Evolutionary conservation across 1,140 invertebrate species (phyloP).

Genomic region (Pogonognathellus flavescens): DNA sequence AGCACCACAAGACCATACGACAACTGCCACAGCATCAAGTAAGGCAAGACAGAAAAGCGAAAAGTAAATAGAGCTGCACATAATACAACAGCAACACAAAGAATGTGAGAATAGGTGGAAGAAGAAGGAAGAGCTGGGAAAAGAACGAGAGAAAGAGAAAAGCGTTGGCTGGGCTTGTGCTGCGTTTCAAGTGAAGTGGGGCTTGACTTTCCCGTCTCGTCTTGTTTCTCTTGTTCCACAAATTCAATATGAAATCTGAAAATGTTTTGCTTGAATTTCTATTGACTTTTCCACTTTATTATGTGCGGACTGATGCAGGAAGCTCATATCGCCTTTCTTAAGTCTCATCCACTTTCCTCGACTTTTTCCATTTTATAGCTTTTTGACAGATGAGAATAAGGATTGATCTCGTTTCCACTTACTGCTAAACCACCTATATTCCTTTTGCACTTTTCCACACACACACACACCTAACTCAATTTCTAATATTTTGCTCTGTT

Average conservation of each 20-base stretch:
- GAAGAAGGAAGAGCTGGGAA: too few species aligned
- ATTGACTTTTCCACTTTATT: conserved; percentile 47
- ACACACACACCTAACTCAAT: conserved; percentile 29
- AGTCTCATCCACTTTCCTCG: neutral
- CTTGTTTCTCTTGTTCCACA: conserved; percentile 30
- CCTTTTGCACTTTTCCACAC: neutral
- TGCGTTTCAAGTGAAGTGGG: neutral
- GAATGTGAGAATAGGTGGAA: too few species aligned
- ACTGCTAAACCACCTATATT: neutral
- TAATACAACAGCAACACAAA: too few species aligned
- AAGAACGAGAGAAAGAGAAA: neutral
- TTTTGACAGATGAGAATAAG: conserved; percentile 45
- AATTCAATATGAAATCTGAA: conserved; percentile 49
- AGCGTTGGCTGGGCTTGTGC: neutral
- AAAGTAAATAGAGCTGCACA: too few species aligned
- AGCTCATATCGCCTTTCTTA: neutral
- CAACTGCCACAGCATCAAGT: too few species aligned
- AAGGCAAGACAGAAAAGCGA: too few species aligned
- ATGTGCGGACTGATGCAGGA: neutral
- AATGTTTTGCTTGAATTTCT: conserved; percentile 47
- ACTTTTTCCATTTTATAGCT: conserved; percentile 23
- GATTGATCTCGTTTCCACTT: conserved; percentile 47
- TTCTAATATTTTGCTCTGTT: neutral
- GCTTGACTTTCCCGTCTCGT: conserved; percentile 24
- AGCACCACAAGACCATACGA: too few species aligned